Percentiles rank a stretch among this genome's conserved stretches.
Evolutionary conservation across 2,797 vertebrate species (phyloP).

Genomic region (Apogon talboti): DNA sequence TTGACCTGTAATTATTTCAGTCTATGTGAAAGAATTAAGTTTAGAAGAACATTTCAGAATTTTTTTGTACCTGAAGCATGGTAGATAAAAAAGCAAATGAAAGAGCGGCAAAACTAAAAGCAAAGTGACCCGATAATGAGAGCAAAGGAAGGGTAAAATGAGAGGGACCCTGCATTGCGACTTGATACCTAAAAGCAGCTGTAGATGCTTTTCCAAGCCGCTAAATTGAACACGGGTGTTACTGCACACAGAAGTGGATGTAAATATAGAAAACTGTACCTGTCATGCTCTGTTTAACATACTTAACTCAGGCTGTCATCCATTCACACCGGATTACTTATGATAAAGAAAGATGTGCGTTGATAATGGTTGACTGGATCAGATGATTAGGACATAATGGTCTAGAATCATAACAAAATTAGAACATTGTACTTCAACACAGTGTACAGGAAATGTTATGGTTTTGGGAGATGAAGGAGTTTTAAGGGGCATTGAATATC

Average conservation of each 20-base stretch:
- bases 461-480: slow-evolving; percentile 1
- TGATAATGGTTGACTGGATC: slow-evolving; percentile 3
- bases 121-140: slow-evolving; percentile 3
- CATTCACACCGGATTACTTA: slow-evolving; percentile 4
- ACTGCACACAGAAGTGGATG: slow-evolving; percentile 65
- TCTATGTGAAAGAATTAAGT: neutral
- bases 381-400: neutral
- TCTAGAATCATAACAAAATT: neutral
- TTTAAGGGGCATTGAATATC: neutral
- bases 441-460: neutral
- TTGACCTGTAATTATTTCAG: neutral
- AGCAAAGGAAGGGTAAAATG: slow-evolving; percentile 13
- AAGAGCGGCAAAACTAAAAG: slow-evolving; percentile 9
- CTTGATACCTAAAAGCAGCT: slow-evolving; percentile 86
- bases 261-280: slow-evolving; percentile 68
- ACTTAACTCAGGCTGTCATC: slow-evolving; percentile 6
- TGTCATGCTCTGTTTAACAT: slow-evolving; percentile 45
- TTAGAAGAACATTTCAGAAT: neutral
- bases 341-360: neutral
- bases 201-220: slow-evolving; percentile 82
- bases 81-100: neutral
- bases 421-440: neutral
- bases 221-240: slow-evolving; percentile 71
- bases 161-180: slow-evolving; percentile 43
- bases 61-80: neutral